These are phyloP conservation scores for Papilio polyxenes DNA, from an alignment of 1,140 invertebrate genomes.

Conservation along the genomic window DNA sequence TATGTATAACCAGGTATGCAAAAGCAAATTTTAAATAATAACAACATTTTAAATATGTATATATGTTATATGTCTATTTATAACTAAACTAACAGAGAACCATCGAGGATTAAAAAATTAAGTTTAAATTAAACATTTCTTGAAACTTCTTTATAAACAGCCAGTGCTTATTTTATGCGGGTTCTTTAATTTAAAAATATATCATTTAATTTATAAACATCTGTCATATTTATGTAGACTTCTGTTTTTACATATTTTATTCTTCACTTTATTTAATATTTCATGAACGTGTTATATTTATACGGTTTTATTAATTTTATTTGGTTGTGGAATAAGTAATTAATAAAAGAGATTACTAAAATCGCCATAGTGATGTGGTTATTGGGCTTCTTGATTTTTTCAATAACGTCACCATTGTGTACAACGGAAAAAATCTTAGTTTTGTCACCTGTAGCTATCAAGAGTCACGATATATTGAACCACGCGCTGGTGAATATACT, in stretches of 20 bases:
- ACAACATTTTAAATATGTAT: too few relatives aligned
- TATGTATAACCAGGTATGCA: too few relatives aligned
- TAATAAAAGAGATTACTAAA: not conserved
- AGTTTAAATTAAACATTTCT: too few relatives aligned
- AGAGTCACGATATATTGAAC: not conserved
- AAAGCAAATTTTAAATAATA: too few relatives aligned
- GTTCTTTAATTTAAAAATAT: not conserved
- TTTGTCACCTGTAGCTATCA: not conserved
- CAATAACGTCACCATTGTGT: not conserved
- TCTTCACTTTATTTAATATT: not conserved
- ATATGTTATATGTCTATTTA: too few relatives aligned
- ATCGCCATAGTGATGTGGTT: not conserved
- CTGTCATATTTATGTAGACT: not conserved
- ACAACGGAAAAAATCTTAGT: slow-evolving; percentile 1
- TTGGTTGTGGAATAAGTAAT: not conserved
- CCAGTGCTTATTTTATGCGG: not conserved
- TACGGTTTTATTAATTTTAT: not conserved
- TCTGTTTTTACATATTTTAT: slow-evolving; percentile 11
- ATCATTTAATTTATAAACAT: not conserved
- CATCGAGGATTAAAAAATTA: too few relatives aligned
- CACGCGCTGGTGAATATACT: not conserved
- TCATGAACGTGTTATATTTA: not conserved
- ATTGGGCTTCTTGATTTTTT: not conserved
- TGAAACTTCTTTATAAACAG: not conserved
- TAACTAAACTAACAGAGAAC: too few relatives aligned